A percentile compares a stretch with the other conserved stretches of the same genome.
phyloP scores from a whole-genome alignment of 2,113 vertebrate species.

The Beaufortia kweichowensis region DNA sequence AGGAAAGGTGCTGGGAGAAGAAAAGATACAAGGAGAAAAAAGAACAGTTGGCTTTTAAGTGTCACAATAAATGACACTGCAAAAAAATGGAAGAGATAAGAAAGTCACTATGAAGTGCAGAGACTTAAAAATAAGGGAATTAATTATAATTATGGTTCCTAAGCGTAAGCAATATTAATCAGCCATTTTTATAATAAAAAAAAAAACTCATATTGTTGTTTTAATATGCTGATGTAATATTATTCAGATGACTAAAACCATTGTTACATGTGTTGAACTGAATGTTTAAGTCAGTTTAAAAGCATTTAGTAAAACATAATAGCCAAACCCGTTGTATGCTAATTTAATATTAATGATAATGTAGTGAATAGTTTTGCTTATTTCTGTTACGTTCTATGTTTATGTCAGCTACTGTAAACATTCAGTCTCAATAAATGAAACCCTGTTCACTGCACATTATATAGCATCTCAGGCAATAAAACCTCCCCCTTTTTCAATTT shows the following conservation, averaged over 20 bases:
- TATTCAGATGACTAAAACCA: too few species aligned
- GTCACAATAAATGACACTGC: conserved; percentile 36
- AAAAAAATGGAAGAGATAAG: conserved; percentile 57
- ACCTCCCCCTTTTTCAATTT: conserved; percentile 56
- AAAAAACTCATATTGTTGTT: not conserved
- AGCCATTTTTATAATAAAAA: not conserved
- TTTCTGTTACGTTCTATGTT: not conserved
- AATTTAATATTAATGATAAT: not conserved
- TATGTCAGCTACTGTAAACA: not conserved
- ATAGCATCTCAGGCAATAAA: conserved; percentile 34
- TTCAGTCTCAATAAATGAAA: not conserved
- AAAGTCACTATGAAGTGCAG: not conserved
- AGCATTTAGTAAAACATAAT: too few species aligned
- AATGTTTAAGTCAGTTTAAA: too few species aligned
- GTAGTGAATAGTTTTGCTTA: not conserved
- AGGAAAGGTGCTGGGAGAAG: conserved; percentile 57
- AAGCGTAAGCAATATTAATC: not conserved
- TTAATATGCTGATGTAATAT: too few species aligned
- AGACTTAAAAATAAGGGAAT: not conserved
- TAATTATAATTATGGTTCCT: not conserved
- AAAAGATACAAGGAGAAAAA: conserved; percentile 69
- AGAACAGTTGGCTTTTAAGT: conserved; percentile 5
- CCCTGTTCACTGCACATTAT: conserved; percentile 48
- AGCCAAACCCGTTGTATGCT: too few species aligned
- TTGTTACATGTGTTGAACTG: too few species aligned